These are phyloP conservation scores for Notothenia rossii DNA, from an alignment of 2,113 vertebrate species.

Conservation along the genomic window DNA sequence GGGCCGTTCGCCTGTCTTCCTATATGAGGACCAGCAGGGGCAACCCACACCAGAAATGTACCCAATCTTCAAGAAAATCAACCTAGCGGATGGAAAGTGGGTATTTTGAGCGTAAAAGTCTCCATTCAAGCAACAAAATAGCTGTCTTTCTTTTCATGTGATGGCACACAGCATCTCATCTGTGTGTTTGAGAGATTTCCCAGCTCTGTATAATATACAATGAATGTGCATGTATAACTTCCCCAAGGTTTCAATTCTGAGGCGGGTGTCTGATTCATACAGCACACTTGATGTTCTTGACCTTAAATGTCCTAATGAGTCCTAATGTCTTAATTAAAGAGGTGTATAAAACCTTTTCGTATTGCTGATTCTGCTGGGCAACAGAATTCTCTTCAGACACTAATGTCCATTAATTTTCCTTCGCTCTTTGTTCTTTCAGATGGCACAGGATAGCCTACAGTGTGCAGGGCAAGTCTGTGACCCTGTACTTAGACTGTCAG, in stretches of 20 bases:
- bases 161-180: neutral
- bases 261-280: neutral
- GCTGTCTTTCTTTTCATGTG: neutral
- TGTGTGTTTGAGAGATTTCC: neutral
- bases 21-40: constrained; percentile 88
- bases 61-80: constrained; percentile 87
- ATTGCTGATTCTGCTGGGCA: neutral
- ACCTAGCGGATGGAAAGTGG: constrained; percentile 92
- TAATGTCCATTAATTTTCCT: neutral
- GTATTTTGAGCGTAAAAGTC: constrained; percentile 49
- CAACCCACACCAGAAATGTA: constrained; percentile 83
- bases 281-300: constrained; percentile 14
- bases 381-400: neutral
- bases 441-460: constrained; percentile 93
- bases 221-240: constrained; percentile 12
- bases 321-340: neutral
- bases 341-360: constrained; percentile 3
- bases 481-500: constrained; percentile 88
- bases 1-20: constrained; percentile 86
- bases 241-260: neutral
- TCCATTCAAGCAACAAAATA: neutral
- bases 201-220: neutral
- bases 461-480: constrained; percentile 83
- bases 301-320: constrained; percentile 16
- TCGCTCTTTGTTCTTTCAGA: constrained; percentile 71